phyloP scores from a whole-genome alignment of 2,888 invertebrate genomes.

The Seira sanloemensis region DNA sequence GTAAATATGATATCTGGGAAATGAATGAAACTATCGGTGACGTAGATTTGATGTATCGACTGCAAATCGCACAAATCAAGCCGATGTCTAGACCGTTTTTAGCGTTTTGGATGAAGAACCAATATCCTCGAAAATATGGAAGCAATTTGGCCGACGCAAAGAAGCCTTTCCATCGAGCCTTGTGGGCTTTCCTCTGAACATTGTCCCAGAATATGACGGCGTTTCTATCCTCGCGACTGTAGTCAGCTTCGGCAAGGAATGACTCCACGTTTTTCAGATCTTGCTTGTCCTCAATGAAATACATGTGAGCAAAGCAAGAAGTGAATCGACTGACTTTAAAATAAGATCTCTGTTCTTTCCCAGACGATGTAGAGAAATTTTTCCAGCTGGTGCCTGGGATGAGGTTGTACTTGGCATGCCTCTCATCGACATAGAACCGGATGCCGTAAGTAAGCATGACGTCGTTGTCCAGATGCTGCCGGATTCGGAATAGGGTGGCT shows the following conservation, averaged over 20 bases:
- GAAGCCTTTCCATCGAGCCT: not conserved
- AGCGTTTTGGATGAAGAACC: slow-evolving; percentile 18
- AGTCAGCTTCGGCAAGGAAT: slow-evolving; percentile 19
- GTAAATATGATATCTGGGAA: no score
- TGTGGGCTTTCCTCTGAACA: no score
- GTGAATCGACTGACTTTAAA: slow-evolving; percentile 5
- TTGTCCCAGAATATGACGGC: slow-evolving; percentile 28
- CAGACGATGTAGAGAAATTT: not conserved
- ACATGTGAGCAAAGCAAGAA: slow-evolving; percentile 22
- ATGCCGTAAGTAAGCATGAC: not conserved
- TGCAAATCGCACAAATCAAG: slow-evolving; percentile 25
- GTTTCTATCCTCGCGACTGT: slow-evolving; percentile 10
- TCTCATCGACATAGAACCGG: not conserved
- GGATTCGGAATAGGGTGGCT: not conserved
- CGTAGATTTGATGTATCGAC: no score
- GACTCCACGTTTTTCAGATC: not conserved
- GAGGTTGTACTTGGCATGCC: not conserved
- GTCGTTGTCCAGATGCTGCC: not conserved
- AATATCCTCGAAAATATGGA: not conserved
- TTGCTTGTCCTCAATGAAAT: not conserved
- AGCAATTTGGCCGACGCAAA: not conserved
- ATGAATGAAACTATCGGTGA: no score
- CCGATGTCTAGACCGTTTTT: slow-evolving; percentile 8
- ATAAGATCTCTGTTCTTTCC: not conserved
- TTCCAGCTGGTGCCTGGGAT: not conserved